Base-by-base conservation (phyloP, 2,888 invertebrate species). In the Drosophila atripex region DNA sequence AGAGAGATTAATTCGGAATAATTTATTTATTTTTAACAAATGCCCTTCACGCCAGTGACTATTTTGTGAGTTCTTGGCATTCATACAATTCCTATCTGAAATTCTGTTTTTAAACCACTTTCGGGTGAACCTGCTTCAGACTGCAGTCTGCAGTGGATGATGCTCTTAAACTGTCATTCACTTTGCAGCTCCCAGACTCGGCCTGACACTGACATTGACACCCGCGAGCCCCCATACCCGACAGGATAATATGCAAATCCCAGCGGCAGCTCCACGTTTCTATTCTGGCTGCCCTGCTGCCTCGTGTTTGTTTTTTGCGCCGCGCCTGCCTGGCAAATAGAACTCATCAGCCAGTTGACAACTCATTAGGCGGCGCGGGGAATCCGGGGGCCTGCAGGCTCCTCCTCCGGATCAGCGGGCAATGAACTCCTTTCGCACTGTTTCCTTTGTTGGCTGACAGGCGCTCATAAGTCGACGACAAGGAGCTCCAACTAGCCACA, bases 401-500 rank as follows among this genome's bases (percentile, higher is more conserved):
- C 49, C 64, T 66, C 23, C 41, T 49, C 11, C 21, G 49, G 25
- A 14, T 14, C 12, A 35, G 6, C 71, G 69, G 59, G 7, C 70
- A 63, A 71, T 70, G 70, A 70, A 70, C 70, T 70, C 66, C 46
- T 63, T 71, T 71, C 41, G 70, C 71, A 55, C 63, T 52, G 41
- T 46, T 47, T 47, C 61, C 52, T 61, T 60, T 75, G 58, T 65
- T 59, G 76, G 71, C 80, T 78, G 85, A 80, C 73, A 85, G 71
- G 72, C 63, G 87, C 77, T 85, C 87, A 80, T 83, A 86, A 86
- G 86, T 86, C 77, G 76, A 65, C 65, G 72, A 23, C 21, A 23
- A 23, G 4, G 4, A 23, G 21, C 21, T 23, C 21, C 21, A 18
- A 18, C 18, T 1, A 21, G 21, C 21, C 21, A 21, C 21, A 21